Evolutionary conservation across 2,888 invertebrate species (phyloP), one percentile per base, ranked within the genome.

Genomic region (Hemistola chrysoprasaria): DNA sequence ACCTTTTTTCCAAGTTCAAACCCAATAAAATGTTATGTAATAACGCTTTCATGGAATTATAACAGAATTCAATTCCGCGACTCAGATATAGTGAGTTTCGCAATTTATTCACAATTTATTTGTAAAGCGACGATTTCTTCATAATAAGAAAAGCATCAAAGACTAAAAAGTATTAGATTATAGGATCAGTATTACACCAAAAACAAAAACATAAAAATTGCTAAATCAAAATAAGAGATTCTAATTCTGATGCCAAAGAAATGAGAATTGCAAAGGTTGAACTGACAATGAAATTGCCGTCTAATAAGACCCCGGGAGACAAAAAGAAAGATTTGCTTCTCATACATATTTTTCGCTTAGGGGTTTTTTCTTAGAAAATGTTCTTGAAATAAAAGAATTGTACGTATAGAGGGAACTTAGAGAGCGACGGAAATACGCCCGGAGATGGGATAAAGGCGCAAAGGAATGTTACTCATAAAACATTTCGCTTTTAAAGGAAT

Each of bases 21-120:
- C 30, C 43, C 26, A 33, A 50, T 48, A 46, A 42, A 48, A 53
- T 40, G 34, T 40, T 31, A 39, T 43, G 40, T 40, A 44, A 43
- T 46, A 48, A 43, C 42, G 53, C 32, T 42, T 24, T 30, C 32
- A 33, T 20, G 32, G 32, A 56, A 47, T 53, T 49, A 53, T 49
- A 48, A 37, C 32, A 50, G 39, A 53, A 55, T 52, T 53, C 49
- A 52, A 56, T 56, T 55, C 25, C 37, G 29, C 38, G 38, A 43
- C 46, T 38, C 37, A 36, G 25, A 43, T 47, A 44, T 29, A 44
- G 35, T 23, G 37, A 45, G 37, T 36, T n/a, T n/a, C n/a, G n/a
- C n/a, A n/a, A n/a, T n/a, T n/a, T n/a, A n/a, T n/a, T 26, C 26
- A 34, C 40, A 42, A 47, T 50, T 41, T 40, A 20, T 32, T 9